Evolutionary conservation across 2,797 vertebrate species (phyloP), one percentile per base, ranked within the genome.

Genomic region (Alcedo atthis): DNA sequence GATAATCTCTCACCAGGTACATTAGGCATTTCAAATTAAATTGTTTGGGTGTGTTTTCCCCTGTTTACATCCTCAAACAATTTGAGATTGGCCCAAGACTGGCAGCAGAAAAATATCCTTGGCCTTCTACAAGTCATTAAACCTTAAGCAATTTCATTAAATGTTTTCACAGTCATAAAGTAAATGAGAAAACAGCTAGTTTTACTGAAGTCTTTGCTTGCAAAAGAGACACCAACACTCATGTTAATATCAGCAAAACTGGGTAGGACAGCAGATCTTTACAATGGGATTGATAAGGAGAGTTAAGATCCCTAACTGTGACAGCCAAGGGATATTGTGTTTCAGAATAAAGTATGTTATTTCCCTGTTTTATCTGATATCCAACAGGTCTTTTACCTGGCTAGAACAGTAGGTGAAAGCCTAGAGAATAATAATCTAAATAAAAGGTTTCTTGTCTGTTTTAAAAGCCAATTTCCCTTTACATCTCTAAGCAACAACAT

Each of bases 131-230:
- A 94, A 93, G 93, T 96, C 79, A 74, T 90, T 89, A 94, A 96
- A 84, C 80, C 79, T 93, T 90, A 87, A 96, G 91, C 83, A 94
- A 87, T 89, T 87, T 85, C 89, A 92, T 95, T 92, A 93, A 93
- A 42, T 37, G 59, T 26, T 91, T 90, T 93, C 87, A 49, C 53
- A 62, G 79, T 82, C 12, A 1, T 40, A 88, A 49, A 70, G 75
- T 92, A 90, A 96, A 95, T 63, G 84, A 87, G 57, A 49, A 92
- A 96, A 76, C 85, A 97, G 84, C 73, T 48, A 30, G 55, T 87
- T 81, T 69, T 79, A 16, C 48, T 18, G 55, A 81, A 62, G 55
- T 49, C 68, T 88, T 69, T 28, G 62, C 57, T 58, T 76, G 28
- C 18, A 40, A 55, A 37, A 61, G 35, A 28, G 45, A n/a, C 67